These are phyloP conservation scores for Lasiommata megera DNA, from an alignment of 2,888 invertebrate genomes.

Conservation along the genomic window DNA sequence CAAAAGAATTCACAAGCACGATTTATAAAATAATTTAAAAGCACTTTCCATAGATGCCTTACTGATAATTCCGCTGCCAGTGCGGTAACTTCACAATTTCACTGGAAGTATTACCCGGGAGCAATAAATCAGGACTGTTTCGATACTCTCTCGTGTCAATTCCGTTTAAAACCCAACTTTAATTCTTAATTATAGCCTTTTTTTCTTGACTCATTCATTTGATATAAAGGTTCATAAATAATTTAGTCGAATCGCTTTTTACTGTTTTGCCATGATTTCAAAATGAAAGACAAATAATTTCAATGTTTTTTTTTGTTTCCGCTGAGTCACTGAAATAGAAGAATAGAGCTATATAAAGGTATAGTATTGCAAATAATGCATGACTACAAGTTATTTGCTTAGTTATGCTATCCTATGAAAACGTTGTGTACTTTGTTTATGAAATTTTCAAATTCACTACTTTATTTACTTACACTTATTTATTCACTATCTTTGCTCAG, in stretches of 20 bases:
- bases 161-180: slow-evolving; percentile 61
- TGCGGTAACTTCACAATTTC: slow-evolving; percentile 23
- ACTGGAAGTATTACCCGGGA: slow-evolving; percentile 7
- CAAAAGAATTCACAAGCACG: slow-evolving; percentile 2
- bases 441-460: too few species aligned
- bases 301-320: too few species aligned
- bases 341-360: too few species aligned
- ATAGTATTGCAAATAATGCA: too few species aligned
- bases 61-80: slow-evolving; percentile 53
- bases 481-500: too few species aligned
- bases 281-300: too few species aligned
- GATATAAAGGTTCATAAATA: not conserved
- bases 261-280: too few species aligned
- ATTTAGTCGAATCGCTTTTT: not conserved
- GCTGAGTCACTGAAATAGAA: too few species aligned
- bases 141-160: slow-evolving; percentile 55
- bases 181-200: slow-evolving; percentile 71
- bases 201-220: not conserved
- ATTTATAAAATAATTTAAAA: slow-evolving; percentile 9
- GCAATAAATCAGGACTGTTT: slow-evolving; percentile 19
- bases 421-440: too few species aligned
- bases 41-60: slow-evolving; percentile 38
- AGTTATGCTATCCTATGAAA: too few species aligned
- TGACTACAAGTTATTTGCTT: too few species aligned
- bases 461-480: too few species aligned